Conservation (phyloP, 2,113 vertebrate genomes). For the Nanorana parkeri region DNA sequence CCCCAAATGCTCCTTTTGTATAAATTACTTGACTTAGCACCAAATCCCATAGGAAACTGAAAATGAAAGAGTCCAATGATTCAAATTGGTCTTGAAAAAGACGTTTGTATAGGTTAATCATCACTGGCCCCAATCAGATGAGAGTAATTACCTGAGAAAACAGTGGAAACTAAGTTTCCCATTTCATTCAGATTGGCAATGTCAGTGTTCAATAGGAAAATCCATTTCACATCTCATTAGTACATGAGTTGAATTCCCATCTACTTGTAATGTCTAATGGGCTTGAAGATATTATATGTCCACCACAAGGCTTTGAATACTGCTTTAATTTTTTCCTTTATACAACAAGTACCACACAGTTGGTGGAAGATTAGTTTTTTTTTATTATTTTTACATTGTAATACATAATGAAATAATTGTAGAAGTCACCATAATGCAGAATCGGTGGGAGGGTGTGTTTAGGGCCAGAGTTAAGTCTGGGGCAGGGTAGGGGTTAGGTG, state of each 20-base stretch:
- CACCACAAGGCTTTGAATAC: background rate
- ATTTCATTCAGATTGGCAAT: conserved; percentile 17
- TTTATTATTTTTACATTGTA: too few relatives aligned
- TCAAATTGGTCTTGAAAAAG: conserved; percentile 32
- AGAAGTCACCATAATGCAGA: too few relatives aligned
- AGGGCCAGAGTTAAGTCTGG: too few relatives aligned
- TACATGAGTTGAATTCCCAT: conserved; percentile 18
- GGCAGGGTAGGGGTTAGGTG: too few relatives aligned
- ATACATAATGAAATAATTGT: too few relatives aligned
- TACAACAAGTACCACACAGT: background rate
- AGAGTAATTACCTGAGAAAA: conserved; percentile 43
- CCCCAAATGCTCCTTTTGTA: conserved; percentile 12
- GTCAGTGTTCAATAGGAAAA: conserved; percentile 34
- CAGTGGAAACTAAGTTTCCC: background rate
- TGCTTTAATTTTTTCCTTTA: background rate
- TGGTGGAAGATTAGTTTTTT: background rate
- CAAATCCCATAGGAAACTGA: conserved; percentile 8
- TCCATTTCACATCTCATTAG: conserved; percentile 38
- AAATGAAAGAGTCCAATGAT: conserved; percentile 12
- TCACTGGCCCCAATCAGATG: conserved; percentile 26
- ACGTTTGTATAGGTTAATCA: conserved; percentile 33
- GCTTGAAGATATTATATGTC: background rate
- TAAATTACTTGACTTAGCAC: conserved; percentile 17
- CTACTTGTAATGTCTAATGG: background rate
- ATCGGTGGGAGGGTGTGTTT: too few relatives aligned